phyloP scores from a whole-genome alignment of 2,113 vertebrate species.

The Callocephalon fimbriatum region DNA sequence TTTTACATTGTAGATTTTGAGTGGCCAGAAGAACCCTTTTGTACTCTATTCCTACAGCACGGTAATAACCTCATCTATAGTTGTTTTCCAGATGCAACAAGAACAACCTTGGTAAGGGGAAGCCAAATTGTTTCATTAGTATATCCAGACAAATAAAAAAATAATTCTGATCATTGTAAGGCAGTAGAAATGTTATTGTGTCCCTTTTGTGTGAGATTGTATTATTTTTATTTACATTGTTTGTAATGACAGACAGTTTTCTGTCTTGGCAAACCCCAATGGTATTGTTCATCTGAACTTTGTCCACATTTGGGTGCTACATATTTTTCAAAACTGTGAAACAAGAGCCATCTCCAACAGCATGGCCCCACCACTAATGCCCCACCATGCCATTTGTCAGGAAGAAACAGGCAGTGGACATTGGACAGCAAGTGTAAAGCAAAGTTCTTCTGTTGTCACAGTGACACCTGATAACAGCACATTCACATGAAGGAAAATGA shows the following conservation, averaged over 20 bases:
- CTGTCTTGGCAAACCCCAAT: not conserved
- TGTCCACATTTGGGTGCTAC: not conserved
- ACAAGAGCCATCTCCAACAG: not conserved
- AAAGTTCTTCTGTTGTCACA: not conserved
- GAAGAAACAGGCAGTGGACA: not conserved
- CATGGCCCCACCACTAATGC: not conserved
- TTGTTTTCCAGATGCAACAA: not conserved
- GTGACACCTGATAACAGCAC: not conserved
- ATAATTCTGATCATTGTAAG: not conserved
- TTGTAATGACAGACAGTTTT: not conserved
- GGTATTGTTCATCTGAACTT: not conserved
- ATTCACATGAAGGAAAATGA: accelerated
- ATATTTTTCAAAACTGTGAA: not conserved
- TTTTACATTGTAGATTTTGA: not conserved
- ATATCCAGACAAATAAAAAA: not conserved
- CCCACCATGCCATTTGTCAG: not conserved
- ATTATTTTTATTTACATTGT: not conserved
- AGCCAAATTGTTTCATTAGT: not conserved
- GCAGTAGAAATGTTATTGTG: not conserved
- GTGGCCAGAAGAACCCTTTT: accelerated
- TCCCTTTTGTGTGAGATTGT: not conserved
- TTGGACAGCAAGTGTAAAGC: not conserved
- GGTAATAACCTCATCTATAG: not conserved
- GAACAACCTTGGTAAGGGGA: not conserved
- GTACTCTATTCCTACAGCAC: not conserved